Conservation (phyloP, 2,113 vertebrate genomes). For the Albula glossodonta region DNA sequence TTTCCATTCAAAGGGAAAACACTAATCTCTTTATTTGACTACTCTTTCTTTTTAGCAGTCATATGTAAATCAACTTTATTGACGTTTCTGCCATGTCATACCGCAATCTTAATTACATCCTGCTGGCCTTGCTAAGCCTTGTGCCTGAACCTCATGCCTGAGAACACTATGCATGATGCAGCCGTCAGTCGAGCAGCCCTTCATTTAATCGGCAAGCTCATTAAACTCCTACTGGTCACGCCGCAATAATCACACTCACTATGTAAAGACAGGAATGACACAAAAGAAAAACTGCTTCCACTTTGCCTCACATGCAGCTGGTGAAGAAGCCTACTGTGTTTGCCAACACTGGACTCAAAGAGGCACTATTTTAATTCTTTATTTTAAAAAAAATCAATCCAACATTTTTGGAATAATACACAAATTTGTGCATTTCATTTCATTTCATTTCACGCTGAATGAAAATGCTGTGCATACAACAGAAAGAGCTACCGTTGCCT, state of each 20-base stretch:
- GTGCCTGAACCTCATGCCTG: not conserved
- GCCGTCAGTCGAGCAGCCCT: not conserved
- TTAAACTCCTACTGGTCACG: not conserved
- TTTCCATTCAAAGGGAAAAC: too few species aligned
- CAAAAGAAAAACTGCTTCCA: not conserved
- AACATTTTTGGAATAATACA: not conserved
- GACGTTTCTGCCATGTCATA: not conserved
- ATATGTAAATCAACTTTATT: not conserved
- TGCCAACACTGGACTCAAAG: not conserved
- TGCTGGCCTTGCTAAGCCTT: not conserved
- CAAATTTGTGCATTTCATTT: not conserved
- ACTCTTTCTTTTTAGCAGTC: too few species aligned
- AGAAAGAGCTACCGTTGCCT: not conserved
- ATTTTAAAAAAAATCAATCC: not conserved
- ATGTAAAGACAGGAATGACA: not conserved
- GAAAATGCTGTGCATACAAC: not conserved
- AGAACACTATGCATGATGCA: not conserved
- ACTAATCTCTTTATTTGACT: too few species aligned
- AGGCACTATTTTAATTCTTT: not conserved
- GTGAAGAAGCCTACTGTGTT: not conserved
- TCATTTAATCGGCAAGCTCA: not conserved
- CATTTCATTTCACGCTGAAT: not conserved
- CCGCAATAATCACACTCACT: not conserved
- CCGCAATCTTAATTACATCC: not conserved
- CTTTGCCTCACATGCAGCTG: not conserved